Evolutionary conservation across 2,888 invertebrate genomes (phyloP), one percentile per base, ranked within the genome.

Genomic region (Antheraea assamensis): DNA sequence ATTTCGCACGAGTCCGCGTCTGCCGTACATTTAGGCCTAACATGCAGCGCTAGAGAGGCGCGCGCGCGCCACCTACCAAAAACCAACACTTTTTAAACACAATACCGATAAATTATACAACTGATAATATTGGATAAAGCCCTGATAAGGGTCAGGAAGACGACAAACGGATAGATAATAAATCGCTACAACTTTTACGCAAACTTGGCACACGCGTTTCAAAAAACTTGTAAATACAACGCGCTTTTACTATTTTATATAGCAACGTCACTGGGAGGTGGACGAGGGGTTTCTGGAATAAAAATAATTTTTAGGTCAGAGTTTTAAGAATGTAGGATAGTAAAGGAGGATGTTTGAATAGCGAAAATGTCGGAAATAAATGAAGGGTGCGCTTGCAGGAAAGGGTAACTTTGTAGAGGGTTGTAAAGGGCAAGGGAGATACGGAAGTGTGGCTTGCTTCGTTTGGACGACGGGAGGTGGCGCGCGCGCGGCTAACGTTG

Each of bases 11-110:
- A 77, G 74, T 71, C 76, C 78, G 85, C 85, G 84, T 75, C 76
- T 61, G 78, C 87, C 88, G 89, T 75, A 72, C 31, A 82, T 90
- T 91, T 93, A 92, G 93, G 93, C 93, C 93, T 93, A 93, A 78
- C 71, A 49, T 71, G 72, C 42, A 72, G 74, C 70, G 70, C 70
- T 72, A 31, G 17, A 70, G 73, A 72, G 74, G 74, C 76, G 78
- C 82, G 85, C 85, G 83, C 88, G 88, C 81, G 77, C 85, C 75
- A 74, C 73, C 74, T 68, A 72, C 78, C 70, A 61, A 73, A 77
- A 75, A 76, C 78, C 74, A 78, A 75, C 81, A 79, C 82, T 78
- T 78, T 80, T 81, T 76, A 74, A 75, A 72, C 80, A 80, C 79
- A 81, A 78, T 76, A 81, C 79, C 78, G 84, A 85, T 85, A 83